Evolutionary conservation across 1,140 invertebrate genomes (phyloP), one percentile per base, ranked within the genome.

Genomic region (Megalopta genalis): DNA sequence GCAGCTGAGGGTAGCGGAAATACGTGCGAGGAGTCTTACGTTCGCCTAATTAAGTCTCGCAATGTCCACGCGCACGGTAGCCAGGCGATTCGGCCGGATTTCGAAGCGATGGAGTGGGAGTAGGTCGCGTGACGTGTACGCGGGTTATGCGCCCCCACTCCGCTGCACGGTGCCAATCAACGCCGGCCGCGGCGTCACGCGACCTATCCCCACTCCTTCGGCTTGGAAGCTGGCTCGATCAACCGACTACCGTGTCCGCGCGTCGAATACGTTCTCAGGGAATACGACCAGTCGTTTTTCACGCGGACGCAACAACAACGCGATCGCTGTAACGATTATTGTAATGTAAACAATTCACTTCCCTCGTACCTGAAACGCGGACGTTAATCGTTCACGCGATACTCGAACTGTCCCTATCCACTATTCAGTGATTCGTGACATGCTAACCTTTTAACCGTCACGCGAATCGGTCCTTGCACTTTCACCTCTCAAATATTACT

Each of bases 1-100:
- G 88, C 88, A 88, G 88, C 80, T 88, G 88, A 88, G 88, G 88
- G 88, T 88, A 78, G 60, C 49, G 54, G 0, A 72, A 75, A 14
- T 9, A 2, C 32, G 32, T 42, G 46, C 59, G 62, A 81, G 32
- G 60, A 76, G 46, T 77, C 39, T 52, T 66, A 54, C 59, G 63
- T 70, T 68, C 23, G 27, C 42, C 49, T 18, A 6, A 71, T 72
- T 78, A 21, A 60, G 49, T 77, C 57, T 65, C 59, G 37, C 67
- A 39, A 16, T 57, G 57, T 57, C 27, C 52, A 39, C 27, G 4
- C 32, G 32, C 32, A 32, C 32, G 32, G 32, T 4, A 32, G 32
- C 32, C 32, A 4, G 32, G 32, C 1, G 32, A 32, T 32, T 32
- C 32, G 32, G 32, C 32, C 32, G 1, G 32, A 32, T 32, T 32